Evolutionary conservation across 92 coral and sea anemone species (phyloP).

Genomic region (Nematostella vectensis): DNA sequence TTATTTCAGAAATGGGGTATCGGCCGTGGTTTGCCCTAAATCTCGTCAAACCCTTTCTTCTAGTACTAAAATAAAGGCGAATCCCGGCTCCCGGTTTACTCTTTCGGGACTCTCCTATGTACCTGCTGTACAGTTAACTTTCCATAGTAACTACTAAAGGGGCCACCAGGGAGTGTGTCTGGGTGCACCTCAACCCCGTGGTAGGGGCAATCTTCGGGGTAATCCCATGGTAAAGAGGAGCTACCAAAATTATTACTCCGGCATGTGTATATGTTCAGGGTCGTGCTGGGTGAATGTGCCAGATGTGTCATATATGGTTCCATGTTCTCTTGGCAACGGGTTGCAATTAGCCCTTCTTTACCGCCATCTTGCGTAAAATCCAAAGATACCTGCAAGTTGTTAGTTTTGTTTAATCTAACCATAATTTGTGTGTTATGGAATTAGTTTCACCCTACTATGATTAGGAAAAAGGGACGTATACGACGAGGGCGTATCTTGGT

Average conservation of each 20-base stretch:
- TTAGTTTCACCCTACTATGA: neutral
- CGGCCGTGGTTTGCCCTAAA: too few species aligned
- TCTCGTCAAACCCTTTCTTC: too few species aligned
- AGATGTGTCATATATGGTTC: constrained; percentile 27
- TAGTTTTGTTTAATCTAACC: neutral
- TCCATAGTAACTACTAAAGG: constrained; percentile 48
- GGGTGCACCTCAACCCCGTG: constrained; percentile 69
- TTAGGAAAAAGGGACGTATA: neutral
- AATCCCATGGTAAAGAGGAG: constrained; percentile 69
- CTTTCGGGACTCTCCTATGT: neutral
- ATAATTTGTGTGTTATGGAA: neutral
- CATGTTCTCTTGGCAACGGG: constrained; percentile 19
- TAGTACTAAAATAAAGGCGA: too few species aligned
- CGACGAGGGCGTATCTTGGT: too few species aligned
- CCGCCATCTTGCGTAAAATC: constrained; percentile 48
- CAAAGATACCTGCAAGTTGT: constrained; percentile 45
- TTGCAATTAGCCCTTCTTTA: too few species aligned
- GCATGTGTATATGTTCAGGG: constrained; percentile 69
- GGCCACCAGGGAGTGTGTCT: constrained; percentile 71
- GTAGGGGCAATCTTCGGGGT: constrained; percentile 26
- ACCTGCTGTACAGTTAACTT: constrained; percentile 83
- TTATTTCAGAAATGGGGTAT: too few species aligned
- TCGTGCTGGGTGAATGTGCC: constrained; percentile 54
- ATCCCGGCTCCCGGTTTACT: too few species aligned
- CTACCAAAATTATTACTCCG: constrained; percentile 31